These are phyloP conservation scores for Ianthella basta DNA, from an alignment of 37 sponge, comb jelly and placozoan genomes.

Conservation along the genomic window DNA sequence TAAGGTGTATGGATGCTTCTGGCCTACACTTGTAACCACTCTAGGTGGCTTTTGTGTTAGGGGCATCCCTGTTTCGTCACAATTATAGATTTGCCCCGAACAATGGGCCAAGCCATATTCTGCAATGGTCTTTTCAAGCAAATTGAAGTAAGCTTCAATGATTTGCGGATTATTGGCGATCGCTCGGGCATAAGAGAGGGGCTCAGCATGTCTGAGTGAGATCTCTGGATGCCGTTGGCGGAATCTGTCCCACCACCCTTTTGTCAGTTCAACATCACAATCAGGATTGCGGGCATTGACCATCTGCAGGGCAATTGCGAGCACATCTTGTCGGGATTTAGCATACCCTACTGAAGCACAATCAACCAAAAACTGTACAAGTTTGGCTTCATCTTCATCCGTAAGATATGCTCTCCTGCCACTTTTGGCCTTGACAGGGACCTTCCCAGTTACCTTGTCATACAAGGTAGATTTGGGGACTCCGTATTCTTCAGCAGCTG, in stretches of 20 bases:
- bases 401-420: background rate
- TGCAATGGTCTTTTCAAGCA: background rate
- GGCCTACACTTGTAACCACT: background rate
- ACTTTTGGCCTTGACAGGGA: background rate
- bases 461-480: background rate
- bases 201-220: background rate
- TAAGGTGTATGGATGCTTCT: background rate
- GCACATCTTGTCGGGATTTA: background rate
- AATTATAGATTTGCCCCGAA: background rate
- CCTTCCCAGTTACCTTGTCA: slow-evolving; percentile 2
- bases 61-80: slow-evolving; percentile 18
- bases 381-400: background rate
- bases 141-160: background rate
- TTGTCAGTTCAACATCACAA: background rate
- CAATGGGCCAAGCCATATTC: background rate
- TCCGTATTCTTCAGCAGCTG: slow-evolving; percentile 7
- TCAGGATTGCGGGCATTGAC: background rate
- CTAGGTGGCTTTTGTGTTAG: background rate
- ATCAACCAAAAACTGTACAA: background rate
- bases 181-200: slow-evolving; percentile 2
- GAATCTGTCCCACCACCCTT: slow-evolving; percentile 32
- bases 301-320: background rate
- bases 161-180: background rate
- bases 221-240: slow-evolving; percentile 13
- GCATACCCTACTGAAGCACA: slow-evolving; percentile 5